A percentile compares a stretch with the other conserved stretches of the same genome.
These are phyloP conservation scores for Aricia agestis DNA, from an alignment of 1,140 invertebrate genomes.

Conservation along the genomic window DNA sequence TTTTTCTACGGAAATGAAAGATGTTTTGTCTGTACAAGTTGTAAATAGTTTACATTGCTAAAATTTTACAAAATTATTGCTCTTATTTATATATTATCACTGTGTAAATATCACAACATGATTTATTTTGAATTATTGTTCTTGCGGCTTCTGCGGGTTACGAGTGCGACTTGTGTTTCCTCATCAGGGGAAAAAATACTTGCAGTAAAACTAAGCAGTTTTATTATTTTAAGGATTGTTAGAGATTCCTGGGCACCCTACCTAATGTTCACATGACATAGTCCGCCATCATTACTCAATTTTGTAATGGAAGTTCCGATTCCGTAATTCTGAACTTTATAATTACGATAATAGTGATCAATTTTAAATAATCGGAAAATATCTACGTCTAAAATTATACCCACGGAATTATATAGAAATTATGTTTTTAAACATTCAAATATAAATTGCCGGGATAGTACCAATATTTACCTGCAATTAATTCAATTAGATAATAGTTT, in stretches of 20 bases:
- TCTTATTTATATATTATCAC: too few species aligned
- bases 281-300: slow-evolving; percentile 23
- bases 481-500: not conserved
- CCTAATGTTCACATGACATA: slow-evolving; percentile 25
- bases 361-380: not conserved
- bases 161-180: too few species aligned
- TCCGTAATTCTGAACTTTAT: not conserved
- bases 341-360: not conserved
- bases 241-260: slow-evolving; percentile 12
- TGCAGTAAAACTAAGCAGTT: too few species aligned
- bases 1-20: too few species aligned
- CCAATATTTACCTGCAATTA: not conserved
- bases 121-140: too few species aligned
- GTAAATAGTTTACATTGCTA: too few species aligned
- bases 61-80: too few species aligned
- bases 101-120: too few species aligned
- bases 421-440: slow-evolving; percentile 5
- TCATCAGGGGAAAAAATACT: too few species aligned
- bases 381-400: slow-evolving; percentile 12
- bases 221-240: not conserved
- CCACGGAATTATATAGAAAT: slow-evolving; percentile 12
- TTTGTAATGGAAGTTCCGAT: not conserved
- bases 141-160: too few species aligned
- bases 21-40: too few species aligned
- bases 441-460: not conserved